These are phyloP conservation scores for Metallyticus violacea DNA, from an alignment of 2,888 invertebrate species.

Conservation along the genomic window DNA sequence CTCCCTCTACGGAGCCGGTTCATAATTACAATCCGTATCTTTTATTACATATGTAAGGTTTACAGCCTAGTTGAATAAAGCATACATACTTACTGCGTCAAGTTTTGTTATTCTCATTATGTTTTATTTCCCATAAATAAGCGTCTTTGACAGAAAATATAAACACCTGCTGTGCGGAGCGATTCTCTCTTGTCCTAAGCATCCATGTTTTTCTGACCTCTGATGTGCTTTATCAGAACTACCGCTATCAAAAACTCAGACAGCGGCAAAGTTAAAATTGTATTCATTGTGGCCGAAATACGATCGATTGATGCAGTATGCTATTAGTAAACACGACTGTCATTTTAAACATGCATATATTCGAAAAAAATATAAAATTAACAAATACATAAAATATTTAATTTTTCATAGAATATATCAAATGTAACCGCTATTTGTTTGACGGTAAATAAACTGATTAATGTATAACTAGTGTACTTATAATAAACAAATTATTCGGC, in stretches of 20 bases:
- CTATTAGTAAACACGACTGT: no score
- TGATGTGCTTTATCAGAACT: background rate
- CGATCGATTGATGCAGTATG: no score
- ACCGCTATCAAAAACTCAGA: background rate
- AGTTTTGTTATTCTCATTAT: slow-evolving; percentile 31
- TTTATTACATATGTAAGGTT: background rate
- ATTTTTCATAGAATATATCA: no score
- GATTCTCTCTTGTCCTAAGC: slow-evolving; percentile 30
- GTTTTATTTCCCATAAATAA: slow-evolving; percentile 35
- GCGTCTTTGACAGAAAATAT: slow-evolving; percentile 36
- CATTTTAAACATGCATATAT: no score
- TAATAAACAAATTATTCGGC: no score
- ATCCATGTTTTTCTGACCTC: slow-evolving; percentile 6
- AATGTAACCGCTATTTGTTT: no score
- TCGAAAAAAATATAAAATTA: no score
- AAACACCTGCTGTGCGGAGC: slow-evolving; percentile 35
- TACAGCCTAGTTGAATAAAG: background rate
- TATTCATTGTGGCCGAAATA: no score
- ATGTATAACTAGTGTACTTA: no score
- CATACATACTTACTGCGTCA: slow-evolving; percentile 31
- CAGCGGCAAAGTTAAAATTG: background rate
- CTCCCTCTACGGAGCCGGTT: slow-evolving; percentile 15
- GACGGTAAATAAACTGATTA: no score
- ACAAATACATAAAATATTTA: no score
- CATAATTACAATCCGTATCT: background rate